Conservation (phyloP, 2,888 invertebrate species). For the Arge pagana region DNA sequence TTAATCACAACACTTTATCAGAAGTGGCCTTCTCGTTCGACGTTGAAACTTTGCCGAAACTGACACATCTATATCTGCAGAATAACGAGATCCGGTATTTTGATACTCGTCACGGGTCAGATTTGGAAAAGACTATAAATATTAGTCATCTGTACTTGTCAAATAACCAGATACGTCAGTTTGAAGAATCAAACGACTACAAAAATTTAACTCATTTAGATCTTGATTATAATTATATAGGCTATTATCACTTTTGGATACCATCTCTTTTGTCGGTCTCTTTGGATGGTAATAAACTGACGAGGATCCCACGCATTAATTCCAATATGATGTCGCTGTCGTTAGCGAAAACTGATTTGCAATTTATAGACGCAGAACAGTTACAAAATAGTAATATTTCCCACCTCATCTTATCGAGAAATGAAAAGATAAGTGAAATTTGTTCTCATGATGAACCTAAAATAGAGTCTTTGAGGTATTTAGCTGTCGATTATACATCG, state of each 20-base stretch:
- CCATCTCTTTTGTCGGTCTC: neutral
- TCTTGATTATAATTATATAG: neutral
- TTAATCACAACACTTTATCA: neutral
- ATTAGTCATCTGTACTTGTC: neutral
- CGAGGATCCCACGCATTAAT: neutral
- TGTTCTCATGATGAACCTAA: neutral
- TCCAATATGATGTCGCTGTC: neutral
- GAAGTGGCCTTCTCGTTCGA: neutral
- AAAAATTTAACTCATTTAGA: neutral
- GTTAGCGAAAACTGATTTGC: neutral
- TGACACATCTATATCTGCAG: neutral
- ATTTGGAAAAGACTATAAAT: no score
- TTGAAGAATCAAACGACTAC: no score
- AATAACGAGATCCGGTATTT: neutral
- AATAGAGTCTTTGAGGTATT: neutral
- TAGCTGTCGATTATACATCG: neutral
- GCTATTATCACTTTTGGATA: neutral
- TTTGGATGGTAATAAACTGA: neutral
- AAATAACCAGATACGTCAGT: no score
- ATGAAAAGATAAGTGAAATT: neutral
- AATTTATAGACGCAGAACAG: no score
- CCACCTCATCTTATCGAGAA: neutral
- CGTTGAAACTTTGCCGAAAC: neutral
- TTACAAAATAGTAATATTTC: neutral
- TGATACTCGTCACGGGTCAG: neutral